Conservation (phyloP, 2,888 invertebrate genomes). For the Dolomedes plantarius region DNA sequence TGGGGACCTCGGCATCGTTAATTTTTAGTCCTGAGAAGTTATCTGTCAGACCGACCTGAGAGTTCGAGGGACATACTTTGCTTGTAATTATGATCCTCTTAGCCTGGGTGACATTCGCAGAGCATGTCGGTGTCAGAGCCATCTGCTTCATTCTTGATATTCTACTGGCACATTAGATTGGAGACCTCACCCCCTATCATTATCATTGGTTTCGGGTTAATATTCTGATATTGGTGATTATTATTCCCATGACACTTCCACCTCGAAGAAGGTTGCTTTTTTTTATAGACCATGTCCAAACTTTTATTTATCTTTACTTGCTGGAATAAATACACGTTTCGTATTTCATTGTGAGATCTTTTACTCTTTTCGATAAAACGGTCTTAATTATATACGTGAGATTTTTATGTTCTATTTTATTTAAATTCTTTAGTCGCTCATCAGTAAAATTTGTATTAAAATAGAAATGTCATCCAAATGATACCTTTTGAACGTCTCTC, state of each 20-base stretch:
- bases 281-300: not conserved
- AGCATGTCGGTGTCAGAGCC: slow-evolving; percentile 41
- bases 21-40: slow-evolving; percentile 34
- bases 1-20: slow-evolving; percentile 5
- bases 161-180: slow-evolving; percentile 33
- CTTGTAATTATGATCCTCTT: slow-evolving; percentile 56
- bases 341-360: not conserved
- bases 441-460: too few relatives aligned
- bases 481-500: too few relatives aligned
- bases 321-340: not conserved
- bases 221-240: slow-evolving; percentile 64
- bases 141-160: slow-evolving; percentile 48
- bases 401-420: too few relatives aligned
- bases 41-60: slow-evolving; percentile 41
- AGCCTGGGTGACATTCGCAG: slow-evolving; percentile 45
- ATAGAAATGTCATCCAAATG: too few relatives aligned
- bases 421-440: too few relatives aligned
- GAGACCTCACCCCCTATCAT: slow-evolving; percentile 45
- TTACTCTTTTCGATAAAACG: not conserved
- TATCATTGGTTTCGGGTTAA: slow-evolving; percentile 64
- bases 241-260: slow-evolving; percentile 55
- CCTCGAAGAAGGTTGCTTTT: slow-evolving; percentile 1
- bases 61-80: slow-evolving; percentile 46
- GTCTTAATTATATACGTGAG: not conserved
- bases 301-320: not conserved